phyloP scores from a whole-genome alignment of 2,888 invertebrate species.

The Rotaria magnacalcarata region DNA sequence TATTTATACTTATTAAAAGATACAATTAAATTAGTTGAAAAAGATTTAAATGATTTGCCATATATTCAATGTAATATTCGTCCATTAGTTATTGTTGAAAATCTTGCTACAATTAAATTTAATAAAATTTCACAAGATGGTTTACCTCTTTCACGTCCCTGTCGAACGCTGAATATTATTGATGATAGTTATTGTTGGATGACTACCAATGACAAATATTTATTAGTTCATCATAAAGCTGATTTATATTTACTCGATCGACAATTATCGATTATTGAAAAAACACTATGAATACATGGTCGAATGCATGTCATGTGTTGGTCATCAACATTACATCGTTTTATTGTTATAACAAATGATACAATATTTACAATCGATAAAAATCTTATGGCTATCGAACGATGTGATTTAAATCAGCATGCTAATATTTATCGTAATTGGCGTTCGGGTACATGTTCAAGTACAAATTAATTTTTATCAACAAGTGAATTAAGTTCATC shows the following conservation, averaged over 20 bases:
- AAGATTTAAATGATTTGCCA: not conserved
- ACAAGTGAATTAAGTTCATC: not conserved
- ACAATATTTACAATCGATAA: not conserved
- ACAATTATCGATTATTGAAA: not conserved
- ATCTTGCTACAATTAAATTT: not conserved
- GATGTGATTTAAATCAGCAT: not conserved
- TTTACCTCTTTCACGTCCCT: not conserved
- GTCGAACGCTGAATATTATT: not conserved
- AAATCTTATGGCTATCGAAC: not conserved
- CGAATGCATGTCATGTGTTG: not conserved
- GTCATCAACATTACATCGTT: not conserved
- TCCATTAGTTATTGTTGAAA: not conserved
- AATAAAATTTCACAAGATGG: not conserved
- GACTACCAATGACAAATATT: not conserved
- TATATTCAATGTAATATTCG: not conserved
- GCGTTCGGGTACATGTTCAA: not conserved
- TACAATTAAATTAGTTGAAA: not conserved
- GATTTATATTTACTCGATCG: not conserved
- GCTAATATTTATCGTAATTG: not conserved
- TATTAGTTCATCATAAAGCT: not conserved
- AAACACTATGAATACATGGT: not conserved
- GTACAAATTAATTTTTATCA: not conserved
- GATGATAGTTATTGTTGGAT: not conserved
- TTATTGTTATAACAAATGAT: not conserved
- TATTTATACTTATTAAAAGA: not conserved